phyloP scores from a whole-genome alignment of 2,113 vertebrate genomes.

The Lampris megalopsis region DNA sequence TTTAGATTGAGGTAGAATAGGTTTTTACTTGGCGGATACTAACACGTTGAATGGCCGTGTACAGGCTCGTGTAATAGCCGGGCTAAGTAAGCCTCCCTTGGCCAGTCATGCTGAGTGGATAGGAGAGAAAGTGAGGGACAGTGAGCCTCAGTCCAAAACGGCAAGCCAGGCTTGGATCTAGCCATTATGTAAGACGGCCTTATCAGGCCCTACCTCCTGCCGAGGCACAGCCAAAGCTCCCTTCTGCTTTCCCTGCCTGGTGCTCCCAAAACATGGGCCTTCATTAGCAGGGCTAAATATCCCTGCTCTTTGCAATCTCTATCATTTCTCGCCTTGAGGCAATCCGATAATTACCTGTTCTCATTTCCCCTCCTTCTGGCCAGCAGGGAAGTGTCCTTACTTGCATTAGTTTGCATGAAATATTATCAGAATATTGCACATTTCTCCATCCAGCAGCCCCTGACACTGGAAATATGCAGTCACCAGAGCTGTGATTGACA shows the following conservation, averaged over 20 bases:
- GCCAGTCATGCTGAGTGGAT: constrained; percentile 29
- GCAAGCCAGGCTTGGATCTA: constrained; percentile 58
- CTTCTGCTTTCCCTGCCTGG: constrained; percentile 59
- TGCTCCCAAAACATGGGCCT: constrained; percentile 79
- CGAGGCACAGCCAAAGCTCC: constrained; percentile 60
- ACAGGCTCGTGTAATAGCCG: constrained; percentile 35
- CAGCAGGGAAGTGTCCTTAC: constrained; percentile 82
- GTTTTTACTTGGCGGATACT: constrained; percentile 21
- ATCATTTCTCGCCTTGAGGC: constrained; percentile 84
- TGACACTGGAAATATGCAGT: constrained; percentile 73
- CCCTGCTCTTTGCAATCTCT: constrained; percentile 83
- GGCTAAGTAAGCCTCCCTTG: constrained; percentile 21
- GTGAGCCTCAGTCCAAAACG: constrained; percentile 58
- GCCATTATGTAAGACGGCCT: constrained; percentile 81
- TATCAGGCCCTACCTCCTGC: constrained; percentile 81
- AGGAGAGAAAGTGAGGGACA: constrained; percentile 40
- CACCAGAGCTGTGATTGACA: constrained; percentile 77
- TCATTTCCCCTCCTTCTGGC: constrained; percentile 82
- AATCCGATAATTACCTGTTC: constrained; percentile 85
- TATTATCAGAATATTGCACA: constrained; percentile 86
- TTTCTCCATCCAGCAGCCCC: constrained; percentile 79
- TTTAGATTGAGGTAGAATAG: constrained; percentile 13
- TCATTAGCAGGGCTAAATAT: constrained; percentile 86
- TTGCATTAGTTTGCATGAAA: constrained; percentile 86
- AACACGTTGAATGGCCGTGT: constrained; percentile 38